phyloP scores from a whole-genome alignment of 2,888 invertebrate genomes.

The Plutella xylostella region DNA sequence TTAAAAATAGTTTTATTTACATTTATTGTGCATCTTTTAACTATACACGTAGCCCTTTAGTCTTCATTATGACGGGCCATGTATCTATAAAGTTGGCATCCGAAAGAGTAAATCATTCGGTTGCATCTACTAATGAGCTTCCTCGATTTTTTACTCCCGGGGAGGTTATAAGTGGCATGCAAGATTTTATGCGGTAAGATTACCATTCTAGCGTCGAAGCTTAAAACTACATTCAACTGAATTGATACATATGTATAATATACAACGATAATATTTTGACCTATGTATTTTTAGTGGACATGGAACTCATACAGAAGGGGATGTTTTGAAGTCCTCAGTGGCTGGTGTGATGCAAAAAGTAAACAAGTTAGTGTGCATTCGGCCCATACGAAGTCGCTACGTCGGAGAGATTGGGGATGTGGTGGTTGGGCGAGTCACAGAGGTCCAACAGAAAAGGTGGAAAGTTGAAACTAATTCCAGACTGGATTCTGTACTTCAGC shows the following conservation, averaged over 20 bases:
- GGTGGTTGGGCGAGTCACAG: constrained; percentile 92
- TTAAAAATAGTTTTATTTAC: too few species aligned
- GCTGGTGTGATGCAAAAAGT: constrained; percentile 95
- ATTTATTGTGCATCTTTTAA: neutral
- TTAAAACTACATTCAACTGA: too few species aligned
- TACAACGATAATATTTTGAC: too few species aligned
- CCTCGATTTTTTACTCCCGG: constrained; percentile 87
- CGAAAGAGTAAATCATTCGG: constrained; percentile 72
- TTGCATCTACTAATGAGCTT: constrained; percentile 65
- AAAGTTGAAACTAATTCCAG: constrained; percentile 95
- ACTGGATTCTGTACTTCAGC: constrained; percentile 84
- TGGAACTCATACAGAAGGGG: constrained; percentile 92
- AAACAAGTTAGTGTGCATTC: constrained; percentile 93
- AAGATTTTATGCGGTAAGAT: constrained; percentile 84
- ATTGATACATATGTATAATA: too few species aligned
- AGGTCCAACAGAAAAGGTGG: constrained; percentile 95
- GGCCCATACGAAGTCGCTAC: constrained; percentile 91
- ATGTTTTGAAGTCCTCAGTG: constrained; percentile 89
- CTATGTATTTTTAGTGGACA: constrained; percentile 82
- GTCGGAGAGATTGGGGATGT: constrained; percentile 97
- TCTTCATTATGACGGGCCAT: constrained; percentile 53
- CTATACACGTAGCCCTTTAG: neutral
- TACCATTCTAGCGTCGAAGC: too few species aligned
- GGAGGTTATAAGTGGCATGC: constrained; percentile 85
- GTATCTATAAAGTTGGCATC: constrained; percentile 74